Base-by-base conservation (phyloP, 1,140 invertebrate species). In the Araneus ventricosus region DNA sequence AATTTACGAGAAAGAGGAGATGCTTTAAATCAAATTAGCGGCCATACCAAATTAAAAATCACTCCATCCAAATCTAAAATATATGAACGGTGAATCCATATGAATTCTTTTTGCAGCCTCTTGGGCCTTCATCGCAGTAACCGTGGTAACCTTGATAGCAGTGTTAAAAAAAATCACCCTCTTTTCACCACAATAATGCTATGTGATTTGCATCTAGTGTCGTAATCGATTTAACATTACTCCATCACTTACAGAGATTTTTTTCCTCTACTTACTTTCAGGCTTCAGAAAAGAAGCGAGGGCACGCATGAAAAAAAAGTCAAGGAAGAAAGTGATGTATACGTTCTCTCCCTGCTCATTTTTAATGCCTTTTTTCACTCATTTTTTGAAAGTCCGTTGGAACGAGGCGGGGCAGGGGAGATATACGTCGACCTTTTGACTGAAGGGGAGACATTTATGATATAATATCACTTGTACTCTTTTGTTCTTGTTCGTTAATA, bases 181-280 rank as follows among this genome's bases (percentile, higher is more conserved):
- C 61, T 57, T 61, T 45, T 84, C 85, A 39, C 85, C 59, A 45
- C 85, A 87, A 63, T 87, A 87, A 87, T 87, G 34, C 59, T 61
- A 61, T 61, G 85, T 61, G 85, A 87, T 87, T 87, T 87, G 37
- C 85, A 37, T 87, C 85, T 37, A 87, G 34, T 87, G 37, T 61
- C 52, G 20, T 87, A 61, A 87, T 87, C 85, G 85, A 87, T 87
- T 87, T 87, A 61, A 59, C 85, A 87, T 87, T 87, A 87, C 85
- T 87, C 41, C 41, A 82, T 82, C 80, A 87, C 85, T 87, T 45
- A 87, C 34, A 86, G 27, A 14, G 22, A 52, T 52, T 84, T 84
- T 82, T 84, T 84, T 84, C 30, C 37, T 10, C 24, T n/a, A 61
- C 59, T n/a, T 63, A 75, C 70, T 75, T 75, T 75, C 30, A 37